These are phyloP conservation scores for Zosterops japonicus DNA, from an alignment of 2,113 vertebrate genomes.

Conservation along the genomic window DNA sequence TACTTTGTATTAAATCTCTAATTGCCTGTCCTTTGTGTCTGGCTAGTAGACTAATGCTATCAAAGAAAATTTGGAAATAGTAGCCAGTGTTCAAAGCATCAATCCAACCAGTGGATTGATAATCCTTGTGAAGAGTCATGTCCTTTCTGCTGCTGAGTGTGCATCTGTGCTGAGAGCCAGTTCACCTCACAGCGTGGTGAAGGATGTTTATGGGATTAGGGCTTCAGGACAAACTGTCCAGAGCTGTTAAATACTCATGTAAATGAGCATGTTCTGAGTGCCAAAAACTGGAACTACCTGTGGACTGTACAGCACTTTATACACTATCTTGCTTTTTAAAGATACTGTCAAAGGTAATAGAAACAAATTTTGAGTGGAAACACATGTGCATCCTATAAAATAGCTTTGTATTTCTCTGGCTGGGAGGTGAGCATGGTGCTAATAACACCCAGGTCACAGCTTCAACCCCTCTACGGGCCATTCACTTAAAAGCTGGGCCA, in stretches of 20 bases:
- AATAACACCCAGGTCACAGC: no score
- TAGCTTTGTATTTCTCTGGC: neutral
- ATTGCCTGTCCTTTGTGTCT: neutral
- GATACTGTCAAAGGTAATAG: neutral
- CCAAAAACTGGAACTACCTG: neutral
- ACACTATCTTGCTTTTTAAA: neutral
- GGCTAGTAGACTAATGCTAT: neutral
- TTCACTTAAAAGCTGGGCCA: neutral
- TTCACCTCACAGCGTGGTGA: rapidly evolving
- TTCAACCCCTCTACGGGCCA: neutral
- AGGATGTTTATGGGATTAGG: neutral
- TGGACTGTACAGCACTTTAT: neutral
- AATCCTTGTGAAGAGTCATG: neutral
- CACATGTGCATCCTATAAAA: neutral
- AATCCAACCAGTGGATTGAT: neutral
- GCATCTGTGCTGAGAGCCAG: neutral
- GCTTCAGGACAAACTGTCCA: neutral
- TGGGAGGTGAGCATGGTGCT: neutral
- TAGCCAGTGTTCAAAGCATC: neutral
- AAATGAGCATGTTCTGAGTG: neutral
- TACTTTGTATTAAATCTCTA: neutral
- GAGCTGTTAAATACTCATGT: neutral
- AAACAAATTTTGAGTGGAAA: neutral
- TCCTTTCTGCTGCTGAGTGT: neutral
- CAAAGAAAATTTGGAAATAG: neutral